These are phyloP conservation scores for Piaya cayana DNA, from an alignment of 2,113 vertebrate genomes.

Conservation along the genomic window DNA sequence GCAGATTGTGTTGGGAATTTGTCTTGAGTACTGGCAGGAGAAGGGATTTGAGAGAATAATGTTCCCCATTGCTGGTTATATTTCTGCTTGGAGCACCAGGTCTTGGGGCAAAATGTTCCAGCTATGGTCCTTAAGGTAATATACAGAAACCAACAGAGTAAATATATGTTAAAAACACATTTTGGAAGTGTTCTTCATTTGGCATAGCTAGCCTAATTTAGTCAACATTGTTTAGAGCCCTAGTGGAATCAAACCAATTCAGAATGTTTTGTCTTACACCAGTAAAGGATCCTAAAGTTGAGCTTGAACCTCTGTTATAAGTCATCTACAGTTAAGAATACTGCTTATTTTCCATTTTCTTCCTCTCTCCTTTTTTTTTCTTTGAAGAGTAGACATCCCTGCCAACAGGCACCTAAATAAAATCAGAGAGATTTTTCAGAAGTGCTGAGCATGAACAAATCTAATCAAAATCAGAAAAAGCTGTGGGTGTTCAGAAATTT, in stretches of 20 bases:
- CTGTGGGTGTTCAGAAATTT: constrained; percentile 44
- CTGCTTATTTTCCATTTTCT: constrained; percentile 45
- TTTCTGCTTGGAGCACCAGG: background rate
- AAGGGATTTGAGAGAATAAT: background rate
- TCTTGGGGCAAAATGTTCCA: background rate
- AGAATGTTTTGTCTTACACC: background rate
- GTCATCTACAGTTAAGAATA: constrained; percentile 4
- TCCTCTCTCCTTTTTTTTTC: background rate
- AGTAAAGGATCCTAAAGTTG: background rate
- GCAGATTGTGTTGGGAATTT: background rate
- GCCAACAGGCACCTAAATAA: constrained; percentile 50
- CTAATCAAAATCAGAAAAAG: constrained; percentile 57
- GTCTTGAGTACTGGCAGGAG: background rate
- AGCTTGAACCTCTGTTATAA: constrained; percentile 23
- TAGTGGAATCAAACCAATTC: background rate
- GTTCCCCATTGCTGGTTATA: background rate
- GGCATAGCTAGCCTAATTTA: background rate
- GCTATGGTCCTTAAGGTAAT: background rate
- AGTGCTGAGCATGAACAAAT: constrained; percentile 25
- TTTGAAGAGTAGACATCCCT: constrained; percentile 13
- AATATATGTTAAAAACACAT: background rate
- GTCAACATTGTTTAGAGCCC: background rate
- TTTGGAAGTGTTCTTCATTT: background rate
- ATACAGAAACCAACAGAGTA: background rate
- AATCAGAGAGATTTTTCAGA: constrained; percentile 27